Base-by-base conservation (phyloP, 1,140 invertebrate species). In the Euura saliciscinereae region DNA sequence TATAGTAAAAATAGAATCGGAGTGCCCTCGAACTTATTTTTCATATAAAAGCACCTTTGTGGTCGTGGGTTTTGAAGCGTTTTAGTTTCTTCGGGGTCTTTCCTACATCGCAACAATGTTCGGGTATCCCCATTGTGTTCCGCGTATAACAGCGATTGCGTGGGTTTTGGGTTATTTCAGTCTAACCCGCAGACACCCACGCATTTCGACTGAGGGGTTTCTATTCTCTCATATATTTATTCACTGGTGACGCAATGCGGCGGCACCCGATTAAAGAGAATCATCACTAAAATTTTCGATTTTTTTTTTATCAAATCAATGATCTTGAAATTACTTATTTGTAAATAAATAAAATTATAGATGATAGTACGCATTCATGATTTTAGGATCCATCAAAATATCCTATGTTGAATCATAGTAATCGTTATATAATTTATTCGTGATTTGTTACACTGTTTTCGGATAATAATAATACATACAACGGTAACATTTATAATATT, bases 401-500 rank as follows among this genome's bases (percentile, higher is more conserved):
- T 28, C 28, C 28, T 28, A 28, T 28, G 28, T 28, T 28, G 13
- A 59, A 59, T 59, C 3, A n/a, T 59, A 59, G 51, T 59, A 59
- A 59, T 59, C 51, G 51, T 59, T 59, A 59, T 59, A 59, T n/a
- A 59, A 59, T 59, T 59, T 59, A 59, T 59, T 59, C 51, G 51
- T 59, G 51, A 4, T 59, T 59, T 6, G 51, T 59, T 59, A 59
- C 51, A 59, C 51, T 8, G 51, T 59, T 59, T 75, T 77, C 78
- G 79, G 76, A 79, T 83, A 83, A 83, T 82, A 80, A 82, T 84
- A 2, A 59, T 84, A 86, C 85, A 81, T 85, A 85, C 78, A 85
- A 86, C 82, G 78, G 70, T 84, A 87, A 87, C 85, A 86, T 87
- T 85, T 83, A 86, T 84, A 84, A 83, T 86, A 85, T 85, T 83